These are phyloP conservation scores for Hyphantria cunea DNA, from an alignment of 1,140 invertebrate genomes.

Conservation along the genomic window DNA sequence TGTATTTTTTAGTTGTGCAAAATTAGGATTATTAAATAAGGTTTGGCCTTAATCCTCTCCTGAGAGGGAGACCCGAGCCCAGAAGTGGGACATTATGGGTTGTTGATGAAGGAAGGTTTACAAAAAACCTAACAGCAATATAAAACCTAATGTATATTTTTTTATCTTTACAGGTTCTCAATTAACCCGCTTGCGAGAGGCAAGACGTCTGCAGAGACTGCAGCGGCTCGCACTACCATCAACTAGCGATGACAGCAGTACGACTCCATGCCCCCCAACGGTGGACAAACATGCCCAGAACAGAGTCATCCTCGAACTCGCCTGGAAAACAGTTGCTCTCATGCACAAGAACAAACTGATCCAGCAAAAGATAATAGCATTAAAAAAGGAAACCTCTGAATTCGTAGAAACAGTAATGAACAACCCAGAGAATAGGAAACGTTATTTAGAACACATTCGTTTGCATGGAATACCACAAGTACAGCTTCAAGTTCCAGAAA, in stretches of 20 bases:
- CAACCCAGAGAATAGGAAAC: conserved; percentile 61
- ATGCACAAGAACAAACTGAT: conserved; percentile 74
- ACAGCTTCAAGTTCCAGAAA: conserved; percentile 30
- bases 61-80: no score
- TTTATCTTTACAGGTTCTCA: conserved; percentile 63
- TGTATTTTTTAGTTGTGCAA: no score
- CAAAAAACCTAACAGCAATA: no score
- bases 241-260: conserved; percentile 33
- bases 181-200: conserved; percentile 59
- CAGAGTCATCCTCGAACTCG: conserved; percentile 65
- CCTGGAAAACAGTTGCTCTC: conserved; percentile 68
- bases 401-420: conserved; percentile 66
- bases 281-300: conserved; percentile 58
- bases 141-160: not conserved
- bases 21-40: no score
- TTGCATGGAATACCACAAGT: conserved; percentile 38
- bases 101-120: no score
- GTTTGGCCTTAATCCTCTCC: no score
- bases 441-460: conserved; percentile 58
- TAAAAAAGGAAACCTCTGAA: conserved; percentile 69
- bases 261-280: conserved; percentile 27
- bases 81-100: no score
- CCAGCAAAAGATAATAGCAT: conserved; percentile 71
- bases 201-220: conserved; percentile 58
- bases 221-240: conserved; percentile 47